Percentiles rank a stretch among this genome's conserved stretches.
Evolutionary conservation across 2,113 vertebrate species (phyloP).

Genomic region (Podarcis cretensis): DNA sequence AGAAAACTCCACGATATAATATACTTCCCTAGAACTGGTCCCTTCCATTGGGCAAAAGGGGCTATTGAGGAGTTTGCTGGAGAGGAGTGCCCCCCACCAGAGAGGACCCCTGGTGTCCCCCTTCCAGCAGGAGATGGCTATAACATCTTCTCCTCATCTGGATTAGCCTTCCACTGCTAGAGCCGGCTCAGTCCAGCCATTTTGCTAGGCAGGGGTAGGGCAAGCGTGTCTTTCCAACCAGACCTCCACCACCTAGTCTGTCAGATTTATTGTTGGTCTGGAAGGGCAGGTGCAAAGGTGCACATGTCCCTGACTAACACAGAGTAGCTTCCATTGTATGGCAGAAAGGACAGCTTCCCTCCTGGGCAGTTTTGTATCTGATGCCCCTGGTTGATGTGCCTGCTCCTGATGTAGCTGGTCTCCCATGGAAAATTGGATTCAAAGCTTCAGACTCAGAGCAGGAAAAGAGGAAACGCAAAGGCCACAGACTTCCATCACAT

Average conservation of each 20-base stretch:
- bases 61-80: neutral
- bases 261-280: neutral
- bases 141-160: neutral
- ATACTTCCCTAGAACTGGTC: no score
- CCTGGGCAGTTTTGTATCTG: no score
- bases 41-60: neutral
- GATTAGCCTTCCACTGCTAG: neutral
- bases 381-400: neutral
- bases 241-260: neutral
- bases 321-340: neutral
- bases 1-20: conserved; percentile 24
- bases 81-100: no score
- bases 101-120: neutral
- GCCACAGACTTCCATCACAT: no score
- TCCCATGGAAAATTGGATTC: neutral
- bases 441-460: neutral
- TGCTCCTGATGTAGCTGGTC: neutral
- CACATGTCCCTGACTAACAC: neutral
- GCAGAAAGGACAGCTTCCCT: neutral
- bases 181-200: neutral
- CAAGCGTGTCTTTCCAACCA: neutral
- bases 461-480: no score
- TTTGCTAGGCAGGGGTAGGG: neutral
- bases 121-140: neutral
- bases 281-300: neutral